A percentile compares a stretch with the other conserved stretches of the same genome.
Evolutionary conservation across 2,797 vertebrate genomes (phyloP).

Genomic region (Enteromius trimaculatus): DNA sequence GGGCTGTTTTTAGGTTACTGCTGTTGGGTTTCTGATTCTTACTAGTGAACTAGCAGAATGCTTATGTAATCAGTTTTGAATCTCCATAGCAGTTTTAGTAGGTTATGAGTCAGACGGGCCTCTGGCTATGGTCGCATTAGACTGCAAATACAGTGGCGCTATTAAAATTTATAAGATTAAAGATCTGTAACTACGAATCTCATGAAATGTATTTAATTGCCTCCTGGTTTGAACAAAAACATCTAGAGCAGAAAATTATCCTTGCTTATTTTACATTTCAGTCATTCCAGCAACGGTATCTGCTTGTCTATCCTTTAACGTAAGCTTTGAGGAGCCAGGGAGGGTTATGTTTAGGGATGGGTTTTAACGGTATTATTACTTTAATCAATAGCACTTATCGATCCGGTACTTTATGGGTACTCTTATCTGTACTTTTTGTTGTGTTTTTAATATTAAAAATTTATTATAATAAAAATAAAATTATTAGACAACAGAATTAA

Average conservation of each 20-base stretch:
- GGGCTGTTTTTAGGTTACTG: constrained; percentile 19
- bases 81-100: constrained; percentile 32
- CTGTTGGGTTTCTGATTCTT: neutral
- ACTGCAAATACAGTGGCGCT: constrained; percentile 16
- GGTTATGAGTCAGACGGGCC: constrained; percentile 36
- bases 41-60: neutral
- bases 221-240: constrained; percentile 31
- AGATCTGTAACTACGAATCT: constrained; percentile 15
- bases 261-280: constrained; percentile 13
- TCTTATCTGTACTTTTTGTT: too few species aligned
- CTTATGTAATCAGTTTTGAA: constrained; percentile 15
- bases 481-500: too few species aligned
- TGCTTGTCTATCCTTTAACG: neutral
- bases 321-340: neutral
- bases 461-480: too few species aligned
- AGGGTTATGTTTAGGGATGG: neutral
- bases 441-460: too few species aligned
- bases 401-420: too few species aligned
- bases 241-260: constrained; percentile 24
- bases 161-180: constrained; percentile 39
- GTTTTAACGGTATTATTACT: too few species aligned
- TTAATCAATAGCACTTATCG: too few species aligned
- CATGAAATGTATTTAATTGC: constrained; percentile 35
- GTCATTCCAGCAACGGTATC: neutral
- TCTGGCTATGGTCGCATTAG: constrained; percentile 23